Base-by-base conservation (phyloP, 2,113 vertebrate species). In the Clarias gariepinus region DNA sequence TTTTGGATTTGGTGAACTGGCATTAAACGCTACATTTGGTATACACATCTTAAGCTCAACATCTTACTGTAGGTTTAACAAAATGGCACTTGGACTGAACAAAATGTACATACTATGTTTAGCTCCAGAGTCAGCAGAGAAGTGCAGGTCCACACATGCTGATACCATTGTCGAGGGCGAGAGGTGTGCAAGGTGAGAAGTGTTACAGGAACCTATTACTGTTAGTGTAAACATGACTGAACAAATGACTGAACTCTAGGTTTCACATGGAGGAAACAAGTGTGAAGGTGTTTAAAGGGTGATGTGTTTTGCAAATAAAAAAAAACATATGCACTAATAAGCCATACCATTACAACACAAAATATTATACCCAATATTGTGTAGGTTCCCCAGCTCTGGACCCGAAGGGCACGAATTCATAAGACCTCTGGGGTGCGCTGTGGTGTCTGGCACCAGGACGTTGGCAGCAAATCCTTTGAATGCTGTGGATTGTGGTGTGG, bases 151-250 rank as follows among this genome's bases (percentile, higher is more conserved):
- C 19, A 28, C 16, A 21, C 23, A 76, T 74, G 80, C 76, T 85
- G 79, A 60, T 68, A 41, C 64, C 19, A 11, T 55, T 80, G 87
- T 47, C 41, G 69, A 69, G 30, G 61, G 41, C 18, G 9, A 63
- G 18, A 63, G 10, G 36, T 60, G 16, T 63, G 63, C 58, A 74
- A 60, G 76, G 55, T 80, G 74, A 81, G 64, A 86, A 80, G 63
- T 85, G 77, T 69, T 73, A 53, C 55, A 33, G 66, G 82, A 89
- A 55, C n/a, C 16, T 13, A 5, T 76, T 55, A 57, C 55, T 57
- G 47, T 13, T 36, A 63, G 30, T 63, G 73, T n/a, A 76, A 77
- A 55, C 23, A 9, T 13, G 2, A 28, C 47, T 77, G 13, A 55
- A 13, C 66, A 83, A 41, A 71, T 58, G 52, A 25, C 23, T 77